These are phyloP conservation scores for Phymastichus coffea DNA, from an alignment of 1,140 invertebrate genomes.

Conservation along the genomic window DNA sequence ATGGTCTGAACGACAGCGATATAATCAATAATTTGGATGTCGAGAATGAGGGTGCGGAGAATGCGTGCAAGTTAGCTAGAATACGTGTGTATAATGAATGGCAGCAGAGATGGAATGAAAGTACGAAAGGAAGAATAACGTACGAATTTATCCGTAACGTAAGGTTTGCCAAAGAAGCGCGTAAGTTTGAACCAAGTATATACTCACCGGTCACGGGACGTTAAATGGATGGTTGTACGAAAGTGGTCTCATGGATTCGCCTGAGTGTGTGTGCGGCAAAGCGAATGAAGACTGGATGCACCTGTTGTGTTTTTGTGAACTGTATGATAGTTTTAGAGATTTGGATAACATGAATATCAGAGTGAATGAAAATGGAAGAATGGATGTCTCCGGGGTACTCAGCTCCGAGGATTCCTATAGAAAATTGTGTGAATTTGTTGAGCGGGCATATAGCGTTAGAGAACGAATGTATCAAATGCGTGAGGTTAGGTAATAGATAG, in stretches of 20 bases:
- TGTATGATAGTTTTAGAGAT: background rate
- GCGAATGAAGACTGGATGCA: background rate
- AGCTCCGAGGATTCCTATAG: too few species aligned
- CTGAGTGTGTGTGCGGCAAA: background rate
- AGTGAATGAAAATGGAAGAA: background rate
- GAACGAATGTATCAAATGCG: background rate
- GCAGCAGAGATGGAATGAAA: slow-evolving; percentile 14
- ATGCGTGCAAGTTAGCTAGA: background rate
- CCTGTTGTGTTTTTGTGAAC: background rate
- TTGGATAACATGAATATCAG: background rate
- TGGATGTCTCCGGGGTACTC: too few species aligned
- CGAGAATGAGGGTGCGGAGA: background rate
- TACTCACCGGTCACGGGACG: background rate
- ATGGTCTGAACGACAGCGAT: background rate
- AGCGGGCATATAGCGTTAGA: background rate
- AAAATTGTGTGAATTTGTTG: too few species aligned
- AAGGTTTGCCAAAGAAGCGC: background rate
- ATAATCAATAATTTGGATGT: background rate
- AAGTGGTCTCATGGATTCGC: background rate
- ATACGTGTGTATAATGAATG: background rate
- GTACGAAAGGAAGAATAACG: slow-evolving; percentile 2
- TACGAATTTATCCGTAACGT: slow-evolving; percentile 16
- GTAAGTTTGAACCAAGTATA: background rate
- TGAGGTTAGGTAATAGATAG: background rate
- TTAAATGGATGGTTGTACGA: background rate